Conservation (phyloP, 2,797 vertebrate genomes). For the Enoplosus armatus region DNA sequence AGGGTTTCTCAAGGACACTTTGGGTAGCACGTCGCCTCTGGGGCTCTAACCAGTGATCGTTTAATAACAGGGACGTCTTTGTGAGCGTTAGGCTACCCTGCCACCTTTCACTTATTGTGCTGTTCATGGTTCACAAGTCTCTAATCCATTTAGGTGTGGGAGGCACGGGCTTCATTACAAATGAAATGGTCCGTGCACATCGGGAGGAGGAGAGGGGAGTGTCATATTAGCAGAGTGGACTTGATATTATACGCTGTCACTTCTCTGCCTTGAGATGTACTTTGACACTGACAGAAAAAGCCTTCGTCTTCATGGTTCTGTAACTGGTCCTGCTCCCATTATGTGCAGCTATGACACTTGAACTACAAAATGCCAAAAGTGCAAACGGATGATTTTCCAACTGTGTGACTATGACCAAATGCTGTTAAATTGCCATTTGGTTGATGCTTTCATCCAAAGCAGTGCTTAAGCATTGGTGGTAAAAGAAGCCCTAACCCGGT, state of each 20-base stretch:
- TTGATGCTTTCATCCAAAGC: constrained; percentile 10
- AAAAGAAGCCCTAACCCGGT: constrained; percentile 11
- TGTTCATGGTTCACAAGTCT: constrained; percentile 53
- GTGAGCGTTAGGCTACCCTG: background rate
- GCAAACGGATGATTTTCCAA: constrained; percentile 31
- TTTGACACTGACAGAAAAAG: constrained; percentile 43
- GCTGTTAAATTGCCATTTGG: constrained; percentile 23
- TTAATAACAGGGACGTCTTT: constrained; percentile 50
- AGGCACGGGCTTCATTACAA: constrained; percentile 56
- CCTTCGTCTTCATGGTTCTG: constrained; percentile 25
- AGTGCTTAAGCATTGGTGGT: background rate
- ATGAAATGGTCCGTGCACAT: constrained; percentile 53
- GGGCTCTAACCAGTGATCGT: constrained; percentile 52
- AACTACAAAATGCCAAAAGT: constrained; percentile 40
- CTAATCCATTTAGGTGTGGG: constrained; percentile 47
- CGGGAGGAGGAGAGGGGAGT: constrained; percentile 17
- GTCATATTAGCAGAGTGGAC: constrained; percentile 42
- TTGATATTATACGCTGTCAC: constrained; percentile 48
- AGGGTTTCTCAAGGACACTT: constrained; percentile 50
- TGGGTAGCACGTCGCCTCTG: background rate
- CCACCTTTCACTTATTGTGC: constrained; percentile 46
- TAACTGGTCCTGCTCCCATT: constrained; percentile 35
- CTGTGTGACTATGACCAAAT: constrained; percentile 35
- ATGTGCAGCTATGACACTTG: constrained; percentile 27
- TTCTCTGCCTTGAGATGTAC: constrained; percentile 37